Conservation (phyloP, 2,888 invertebrate genomes). For the Bugula neritina region DNA sequence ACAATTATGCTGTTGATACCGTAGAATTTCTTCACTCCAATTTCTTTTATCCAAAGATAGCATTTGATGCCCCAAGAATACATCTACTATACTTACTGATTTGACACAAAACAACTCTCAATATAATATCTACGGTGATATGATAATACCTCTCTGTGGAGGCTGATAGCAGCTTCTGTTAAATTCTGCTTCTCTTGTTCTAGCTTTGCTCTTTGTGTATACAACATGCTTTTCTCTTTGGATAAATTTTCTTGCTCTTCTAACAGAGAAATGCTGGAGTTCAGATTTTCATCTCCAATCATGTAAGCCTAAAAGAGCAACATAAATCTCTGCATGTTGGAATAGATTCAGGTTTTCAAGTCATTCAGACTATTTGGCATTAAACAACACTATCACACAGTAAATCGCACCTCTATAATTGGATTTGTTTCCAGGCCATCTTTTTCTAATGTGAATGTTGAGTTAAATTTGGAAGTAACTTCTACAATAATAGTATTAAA, state of each 20-base stretch:
- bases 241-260: conserved; percentile 41
- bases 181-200: conserved; percentile 42
- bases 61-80: too few relatives aligned
- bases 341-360: too few relatives aligned
- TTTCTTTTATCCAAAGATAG: too few relatives aligned
- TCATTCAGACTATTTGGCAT: too few relatives aligned
- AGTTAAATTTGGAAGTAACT: not conserved
- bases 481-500: too few relatives aligned
- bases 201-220: conserved; percentile 43
- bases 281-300: not conserved
- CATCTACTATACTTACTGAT: too few relatives aligned
- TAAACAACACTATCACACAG: not conserved
- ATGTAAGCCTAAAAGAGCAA: not conserved
- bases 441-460: not conserved
- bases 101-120: too few relatives aligned
- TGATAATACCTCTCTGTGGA: conserved; percentile 45
- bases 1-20: too few relatives aligned
- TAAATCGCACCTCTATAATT: not conserved
- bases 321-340: too few relatives aligned
- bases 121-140: too few relatives aligned
- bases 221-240: conserved; percentile 39
- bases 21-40: too few relatives aligned
- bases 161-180: conserved; percentile 41
- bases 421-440: not conserved
- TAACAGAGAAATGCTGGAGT: conserved; percentile 30